Evolutionary conservation across 2,113 vertebrate species (phyloP).

Genomic region (Morone saxatilis): DNA sequence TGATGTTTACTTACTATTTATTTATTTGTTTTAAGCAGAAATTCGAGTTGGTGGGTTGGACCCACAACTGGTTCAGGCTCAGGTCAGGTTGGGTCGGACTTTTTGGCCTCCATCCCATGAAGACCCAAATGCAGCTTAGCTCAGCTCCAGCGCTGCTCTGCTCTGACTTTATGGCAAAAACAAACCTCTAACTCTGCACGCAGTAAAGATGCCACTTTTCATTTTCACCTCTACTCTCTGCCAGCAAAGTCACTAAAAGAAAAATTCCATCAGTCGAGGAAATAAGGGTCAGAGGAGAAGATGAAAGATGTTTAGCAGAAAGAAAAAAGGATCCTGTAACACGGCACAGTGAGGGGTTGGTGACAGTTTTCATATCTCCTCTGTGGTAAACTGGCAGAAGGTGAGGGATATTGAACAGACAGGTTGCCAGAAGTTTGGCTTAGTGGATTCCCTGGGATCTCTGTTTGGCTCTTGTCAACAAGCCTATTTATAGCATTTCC

Average conservation of each 20-base stretch:
- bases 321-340: constrained; percentile 24
- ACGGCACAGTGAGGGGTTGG: constrained; percentile 6
- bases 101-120: too few species aligned
- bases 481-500: constrained; percentile 59
- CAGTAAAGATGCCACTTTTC: neutral
- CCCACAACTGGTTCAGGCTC: too few species aligned
- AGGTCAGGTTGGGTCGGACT: too few species aligned
- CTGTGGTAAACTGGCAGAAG: constrained; percentile 64
- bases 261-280: constrained; percentile 31
- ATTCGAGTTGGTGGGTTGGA: too few species aligned
- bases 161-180: neutral
- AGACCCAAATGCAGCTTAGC: neutral
- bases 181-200: neutral
- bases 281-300: constrained; percentile 45
- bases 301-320: constrained; percentile 42
- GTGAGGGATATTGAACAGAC: constrained; percentile 64
- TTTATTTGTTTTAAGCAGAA: too few species aligned
- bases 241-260: constrained; percentile 2
- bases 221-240: constrained; percentile 31
- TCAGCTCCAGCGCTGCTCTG: neutral
- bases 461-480: constrained; percentile 49
- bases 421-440: constrained; percentile 68
- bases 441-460: constrained; percentile 66
- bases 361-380: constrained; percentile 50
- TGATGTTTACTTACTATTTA: too few species aligned